phyloP scores from a whole-genome alignment of 2,888 invertebrate species.

The Notocelia uddmanniana region DNA sequence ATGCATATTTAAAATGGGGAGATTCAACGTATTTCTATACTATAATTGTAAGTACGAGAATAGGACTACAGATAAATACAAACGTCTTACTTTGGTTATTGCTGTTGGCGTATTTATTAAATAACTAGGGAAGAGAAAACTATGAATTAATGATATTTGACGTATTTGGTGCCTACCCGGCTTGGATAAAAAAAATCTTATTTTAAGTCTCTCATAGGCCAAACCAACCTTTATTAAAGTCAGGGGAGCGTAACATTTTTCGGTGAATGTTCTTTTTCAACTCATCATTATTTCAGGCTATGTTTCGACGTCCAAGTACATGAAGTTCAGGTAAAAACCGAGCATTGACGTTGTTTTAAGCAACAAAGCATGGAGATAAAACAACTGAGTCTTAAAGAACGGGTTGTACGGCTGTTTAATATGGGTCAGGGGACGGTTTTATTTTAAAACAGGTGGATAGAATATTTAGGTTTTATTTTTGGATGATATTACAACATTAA shows the following conservation, averaged over 20 bases:
- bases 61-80: no score
- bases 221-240: constrained; percentile 14
- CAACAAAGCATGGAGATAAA: constrained; percentile 21
- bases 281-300: constrained; percentile 25
- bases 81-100: no score
- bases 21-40: no score
- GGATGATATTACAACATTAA: neutral
- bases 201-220: neutral
- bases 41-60: no score
- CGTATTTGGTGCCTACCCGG: neutral
- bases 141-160: neutral
- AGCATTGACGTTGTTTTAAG: constrained; percentile 15
- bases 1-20: neutral
- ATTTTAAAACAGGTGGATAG: constrained; percentile 7
- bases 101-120: no score
- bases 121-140: neutral
- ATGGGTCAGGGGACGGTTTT: neutral
- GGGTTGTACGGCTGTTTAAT: constrained; percentile 16
- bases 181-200: neutral
- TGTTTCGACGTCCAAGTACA: constrained; percentile 24
- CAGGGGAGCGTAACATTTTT: constrained; percentile 29
- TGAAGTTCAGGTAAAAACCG: constrained; percentile 14
- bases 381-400: constrained; percentile 6
- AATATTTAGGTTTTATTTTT: constrained; percentile 2
- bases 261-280: constrained; percentile 14